phyloP scores from a whole-genome alignment of 2,113 vertebrate genomes.

The Lichenostomus cassidix region DNA sequence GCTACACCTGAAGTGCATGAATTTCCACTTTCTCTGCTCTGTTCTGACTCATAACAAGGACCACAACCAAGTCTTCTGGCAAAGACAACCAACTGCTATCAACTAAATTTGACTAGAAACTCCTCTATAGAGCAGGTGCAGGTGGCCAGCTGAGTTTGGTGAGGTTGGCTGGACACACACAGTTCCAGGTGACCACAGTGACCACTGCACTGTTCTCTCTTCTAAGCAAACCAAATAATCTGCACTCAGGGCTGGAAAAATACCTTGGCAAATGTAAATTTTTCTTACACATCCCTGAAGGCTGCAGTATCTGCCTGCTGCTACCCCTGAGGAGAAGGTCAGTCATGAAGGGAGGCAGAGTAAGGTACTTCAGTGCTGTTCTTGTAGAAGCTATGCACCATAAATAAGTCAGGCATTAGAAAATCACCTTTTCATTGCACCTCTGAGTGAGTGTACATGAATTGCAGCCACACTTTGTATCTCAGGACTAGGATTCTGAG shows the following conservation, averaged over 20 bases:
- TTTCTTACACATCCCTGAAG: not conserved
- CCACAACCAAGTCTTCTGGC: not conserved
- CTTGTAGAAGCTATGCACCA: not conserved
- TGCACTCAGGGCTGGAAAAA: not conserved
- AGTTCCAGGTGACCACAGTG: not conserved
- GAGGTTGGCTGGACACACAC: rapidly evolving
- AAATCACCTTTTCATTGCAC: not conserved
- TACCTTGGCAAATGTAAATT: not conserved
- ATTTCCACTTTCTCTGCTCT: not conserved
- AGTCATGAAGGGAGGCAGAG: not conserved
- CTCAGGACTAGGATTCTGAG: not conserved
- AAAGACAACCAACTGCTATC: not conserved
- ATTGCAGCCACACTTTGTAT: not conserved
- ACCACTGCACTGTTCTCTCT: not conserved
- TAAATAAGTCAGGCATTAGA: rapidly evolving
- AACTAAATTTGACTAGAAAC: not conserved
- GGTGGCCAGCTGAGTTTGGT: not conserved
- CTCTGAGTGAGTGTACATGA: rapidly evolving
- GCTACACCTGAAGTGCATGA: not conserved
- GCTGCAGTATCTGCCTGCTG: not conserved
- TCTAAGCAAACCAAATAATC: not conserved
- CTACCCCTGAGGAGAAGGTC: not conserved
- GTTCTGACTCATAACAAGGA: not conserved
- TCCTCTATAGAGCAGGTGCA: not conserved
- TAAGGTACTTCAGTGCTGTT: not conserved